Percentiles rank a stretch among this genome's conserved stretches.
Evolutionary conservation across 1,140 invertebrate species (phyloP).

Genomic region (Kradibia gibbosae): DNA sequence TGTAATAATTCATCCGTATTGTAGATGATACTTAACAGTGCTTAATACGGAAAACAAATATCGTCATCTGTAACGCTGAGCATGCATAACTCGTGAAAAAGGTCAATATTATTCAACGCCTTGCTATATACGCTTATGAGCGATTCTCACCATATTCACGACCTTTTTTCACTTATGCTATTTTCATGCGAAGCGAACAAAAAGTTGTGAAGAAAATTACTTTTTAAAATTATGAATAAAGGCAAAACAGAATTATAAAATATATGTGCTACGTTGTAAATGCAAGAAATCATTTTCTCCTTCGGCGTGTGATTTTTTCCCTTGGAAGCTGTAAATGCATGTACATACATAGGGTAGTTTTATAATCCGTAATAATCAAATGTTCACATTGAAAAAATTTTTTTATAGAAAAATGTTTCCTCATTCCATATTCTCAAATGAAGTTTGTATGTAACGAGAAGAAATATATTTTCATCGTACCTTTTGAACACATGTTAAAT

Average conservation of each 20-base stretch:
- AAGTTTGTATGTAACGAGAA: no score
- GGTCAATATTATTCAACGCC: not conserved
- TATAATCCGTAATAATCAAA: not conserved
- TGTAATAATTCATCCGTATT: not conserved
- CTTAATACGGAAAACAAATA: conserved; percentile 21
- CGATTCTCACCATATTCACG: no score
- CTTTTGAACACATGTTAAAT: no score
- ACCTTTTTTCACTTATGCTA: no score
- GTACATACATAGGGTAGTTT: not conserved
- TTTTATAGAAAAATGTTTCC: no score
- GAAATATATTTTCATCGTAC: no score
- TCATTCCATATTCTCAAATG: no score
- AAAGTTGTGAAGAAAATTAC: no score
- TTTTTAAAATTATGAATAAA: not conserved
- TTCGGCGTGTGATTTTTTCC: not conserved
- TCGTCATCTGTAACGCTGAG: conserved; percentile 34
- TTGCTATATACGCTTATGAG: not conserved
- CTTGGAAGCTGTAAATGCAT: not conserved
- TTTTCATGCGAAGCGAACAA: no score
- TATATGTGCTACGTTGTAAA: not conserved
- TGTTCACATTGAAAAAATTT: not conserved
- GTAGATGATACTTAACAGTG: not conserved
- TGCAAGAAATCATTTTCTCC: not conserved
- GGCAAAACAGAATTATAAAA: not conserved
- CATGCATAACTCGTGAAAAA: conserved; percentile 20